Evolutionary conservation across 35 echinoderm and acorn worm genomes (phyloP), one percentile per base, ranked within the genome.

Genomic region (Strongylocentrotus purpuratus): DNA sequence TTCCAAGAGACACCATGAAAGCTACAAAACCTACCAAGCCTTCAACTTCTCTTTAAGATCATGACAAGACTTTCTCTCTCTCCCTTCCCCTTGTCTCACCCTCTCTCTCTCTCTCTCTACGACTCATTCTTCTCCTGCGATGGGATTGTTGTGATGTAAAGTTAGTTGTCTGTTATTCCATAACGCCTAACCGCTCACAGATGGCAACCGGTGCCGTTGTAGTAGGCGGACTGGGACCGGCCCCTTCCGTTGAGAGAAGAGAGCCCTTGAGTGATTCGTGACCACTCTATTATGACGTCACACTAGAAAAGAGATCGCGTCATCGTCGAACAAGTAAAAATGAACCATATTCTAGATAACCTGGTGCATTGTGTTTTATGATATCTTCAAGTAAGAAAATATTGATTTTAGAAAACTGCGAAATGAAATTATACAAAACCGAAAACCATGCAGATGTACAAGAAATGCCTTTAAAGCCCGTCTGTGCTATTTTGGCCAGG

Each of bases 271-370:
- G 87, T 89, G 87, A 89, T 89, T 33, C 14, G 32, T 46, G 31
- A 89, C 87, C 87, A 89, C 87, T 18, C 12, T 46, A 46, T 33
- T 33, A 33, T 89, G 87, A 89, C 87, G 87, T 89, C 87, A 89
- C 9, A 45, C 31, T 46, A 46, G 28, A 3, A 28, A 78, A 78
- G 1, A 78, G 65, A n/a, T 78, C 22, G 65, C 65, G 65, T 78
- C 65, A 78, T 78, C 65, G 20, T 78, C 65, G 6, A 20, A 55
- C 50, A 15, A 55, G 1, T 55, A 55, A 8, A 55, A 55, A 9
- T 15, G 15, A 55, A 55, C 50, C 50, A 55, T 13, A 15, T 55
- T 55, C 50, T 55, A 14, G 50, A 55, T 55, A 55, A 2, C 48
- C 48, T 52, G 48, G 48, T 13, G 48, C 48, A 52, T 13, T 10